These are phyloP conservation scores for Diorhabda carinulata DNA, from an alignment of 1,140 invertebrate species.

Conservation along the genomic window DNA sequence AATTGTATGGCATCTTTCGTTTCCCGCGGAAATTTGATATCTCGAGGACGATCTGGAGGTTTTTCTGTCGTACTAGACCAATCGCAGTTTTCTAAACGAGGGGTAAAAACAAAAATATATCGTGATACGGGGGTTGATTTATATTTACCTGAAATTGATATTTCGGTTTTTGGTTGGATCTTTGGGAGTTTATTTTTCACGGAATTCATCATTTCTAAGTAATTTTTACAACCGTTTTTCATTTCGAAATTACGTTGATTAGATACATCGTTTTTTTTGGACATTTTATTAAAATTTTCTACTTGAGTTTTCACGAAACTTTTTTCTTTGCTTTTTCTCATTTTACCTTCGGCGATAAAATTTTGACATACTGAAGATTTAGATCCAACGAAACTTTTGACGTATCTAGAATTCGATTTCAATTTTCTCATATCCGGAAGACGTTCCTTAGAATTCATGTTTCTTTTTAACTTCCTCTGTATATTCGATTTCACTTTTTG, in stretches of 20 bases:
- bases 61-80: conserved; percentile 19
- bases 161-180: background rate
- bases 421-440: conserved; percentile 6
- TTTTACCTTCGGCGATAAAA: conserved; percentile 1
- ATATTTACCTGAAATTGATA: background rate
- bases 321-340: conserved; percentile 17
- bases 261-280: background rate
- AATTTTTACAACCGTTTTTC: background rate
- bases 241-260: no score
- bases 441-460: background rate
- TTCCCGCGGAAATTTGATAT: conserved; percentile 28
- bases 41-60: background rate
- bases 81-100: conserved; percentile 17
- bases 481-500: background rate
- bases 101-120: background rate
- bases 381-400: background rate
- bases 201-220: conserved; percentile 23
- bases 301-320: conserved; percentile 28
- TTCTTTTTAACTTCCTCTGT: background rate
- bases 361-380: conserved; percentile 3
- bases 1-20: conserved; percentile 24
- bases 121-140: no score
- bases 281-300: conserved; percentile 27
- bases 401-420: conserved; percentile 8
- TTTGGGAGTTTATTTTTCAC: conserved; percentile 19